Evolutionary conservation across 2,113 vertebrate genomes (phyloP), one percentile per base, ranked within the genome.

Genomic region (Tragulus kanchil): DNA sequence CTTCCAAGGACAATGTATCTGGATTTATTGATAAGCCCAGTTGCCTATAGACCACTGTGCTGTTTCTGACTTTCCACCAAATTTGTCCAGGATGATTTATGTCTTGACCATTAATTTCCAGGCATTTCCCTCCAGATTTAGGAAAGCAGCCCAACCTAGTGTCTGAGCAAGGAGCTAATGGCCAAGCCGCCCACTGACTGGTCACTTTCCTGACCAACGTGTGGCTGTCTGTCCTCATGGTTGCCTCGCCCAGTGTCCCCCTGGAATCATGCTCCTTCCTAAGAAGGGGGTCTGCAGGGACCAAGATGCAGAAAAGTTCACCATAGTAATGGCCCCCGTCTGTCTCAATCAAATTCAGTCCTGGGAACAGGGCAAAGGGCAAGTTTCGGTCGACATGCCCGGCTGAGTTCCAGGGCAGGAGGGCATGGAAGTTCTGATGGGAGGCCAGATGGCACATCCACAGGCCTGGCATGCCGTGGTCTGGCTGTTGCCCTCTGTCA

Each of bases 61-160:
- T 98, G 97, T 85, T 96, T 99, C 99, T 98, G 98, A 98, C 99
- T 99, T 98, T 93, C 97, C 90, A 94, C 81, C 56, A 69, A 98
- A 98, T 98, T 99, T 98, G 97, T 99, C 97, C 98, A 97, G 99
- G 99, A 99, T 93, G 97, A 97, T 98, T 98, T 99, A 99, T 99
- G 98, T 98, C 98, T 96, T 96, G 97, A 99, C 99, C 99, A 99
- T 99, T 99, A 99, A 99, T 99, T 98, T 98, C 98, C 98, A 99
- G 99, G 99, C 98, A 98, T 93, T 85, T 92, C 86, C 64, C 93
- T 95, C 93, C 94, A 59, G 64, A 52, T 98, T 92, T 98, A 98
- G 98, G 96, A 98, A 97, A 65, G 42, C 77, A 75, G 82, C 77
- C 95, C 95, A 94, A 93, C 64, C 97, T 98, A 97, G 98, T 98